phyloP scores from a whole-genome alignment of 2,888 invertebrate species.

The Germaria angustata region DNA sequence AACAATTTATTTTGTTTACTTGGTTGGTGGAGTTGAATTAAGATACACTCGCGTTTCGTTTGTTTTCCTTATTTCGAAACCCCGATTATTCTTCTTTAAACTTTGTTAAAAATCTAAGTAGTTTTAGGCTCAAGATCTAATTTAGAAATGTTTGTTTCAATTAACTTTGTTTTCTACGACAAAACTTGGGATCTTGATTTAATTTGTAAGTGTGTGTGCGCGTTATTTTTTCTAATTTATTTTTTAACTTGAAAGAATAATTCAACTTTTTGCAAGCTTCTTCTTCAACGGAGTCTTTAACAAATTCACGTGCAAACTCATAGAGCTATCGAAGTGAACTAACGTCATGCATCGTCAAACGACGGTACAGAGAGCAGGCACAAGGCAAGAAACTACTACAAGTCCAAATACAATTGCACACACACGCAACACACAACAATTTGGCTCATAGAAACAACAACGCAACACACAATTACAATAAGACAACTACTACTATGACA shows the following conservation, averaged over 20 bases:
- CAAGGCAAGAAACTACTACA: slow-evolving; percentile 66
- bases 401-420: slow-evolving; percentile 16
- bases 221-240: slow-evolving; percentile 1
- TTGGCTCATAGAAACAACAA: slow-evolving; percentile 25
- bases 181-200: slow-evolving; percentile 12
- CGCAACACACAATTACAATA: slow-evolving; percentile 23
- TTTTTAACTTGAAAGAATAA: slow-evolving; percentile 41
- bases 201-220: background rate
- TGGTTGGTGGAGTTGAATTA: background rate
- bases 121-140: slow-evolving; percentile 35
- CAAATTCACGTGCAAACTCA: slow-evolving; percentile 80
- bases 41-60: slow-evolving; percentile 34
- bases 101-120: slow-evolving; percentile 13
- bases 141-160: slow-evolving; percentile 41
- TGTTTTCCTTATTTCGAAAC: slow-evolving; percentile 4
- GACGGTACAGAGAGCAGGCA: slow-evolving; percentile 76
- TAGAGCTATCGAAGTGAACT: slow-evolving; percentile 81
- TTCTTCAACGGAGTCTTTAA: slow-evolving; percentile 70
- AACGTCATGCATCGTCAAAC: slow-evolving; percentile 79
- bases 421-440: slow-evolving; percentile 1
- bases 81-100: slow-evolving; percentile 5
- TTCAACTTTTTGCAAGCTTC: slow-evolving; percentile 38
- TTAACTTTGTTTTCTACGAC: slow-evolving; percentile 5
- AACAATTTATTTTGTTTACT: background rate
- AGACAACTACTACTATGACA: background rate